Base-by-base conservation (phyloP, 2,113 vertebrate species). In the Petroica traversi region DNA sequence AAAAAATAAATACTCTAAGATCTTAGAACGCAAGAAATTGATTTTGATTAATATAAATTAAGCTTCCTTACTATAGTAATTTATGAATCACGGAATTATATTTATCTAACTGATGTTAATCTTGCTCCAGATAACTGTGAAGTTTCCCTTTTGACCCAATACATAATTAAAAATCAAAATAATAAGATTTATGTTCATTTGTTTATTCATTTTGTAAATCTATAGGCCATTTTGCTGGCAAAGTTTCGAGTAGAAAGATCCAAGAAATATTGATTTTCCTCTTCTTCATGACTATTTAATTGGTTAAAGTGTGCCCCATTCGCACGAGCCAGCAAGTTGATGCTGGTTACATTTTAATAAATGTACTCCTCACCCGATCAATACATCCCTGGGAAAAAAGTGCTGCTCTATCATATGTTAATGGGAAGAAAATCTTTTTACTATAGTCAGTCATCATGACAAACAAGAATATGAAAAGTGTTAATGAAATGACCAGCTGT, bases 261-360 rank as follows among this genome's bases (percentile, higher is more conserved):
- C 97, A 98, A 97, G 96, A 97, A 55, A 66, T 94, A 98, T 97
- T 95, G 97, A 97, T 97, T 97, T 96, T 97, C 87, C 83, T 95
- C 90, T 94, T 97, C 93, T 97, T 98, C 92, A 96, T 97, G 97
- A 98, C 89, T 97, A 95, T 98, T 98, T 97, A 98, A 98, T 98
- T 93, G 62, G 93, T 92, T 97, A 96, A 97, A 98, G 88, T 96
- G 92, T 96, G 88, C 19, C 49, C 93, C 96, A 97, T 96, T 96
- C 43, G 0, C 91, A 96, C 19, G 5, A 96, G 89, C 96, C 96
- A 97, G 89, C 92, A 96, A 87, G 85, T 46, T 82, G 92, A 97
- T 92, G 92, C 96, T 95, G 93, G 97, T 96, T 97, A 98, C 94
- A 96, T 98, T 98, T 97, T 98, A 98, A 98, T 98, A 98, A 98